These are phyloP conservation scores for Tenthredo notha DNA, from an alignment of 2,888 invertebrate species.

Conservation along the genomic window DNA sequence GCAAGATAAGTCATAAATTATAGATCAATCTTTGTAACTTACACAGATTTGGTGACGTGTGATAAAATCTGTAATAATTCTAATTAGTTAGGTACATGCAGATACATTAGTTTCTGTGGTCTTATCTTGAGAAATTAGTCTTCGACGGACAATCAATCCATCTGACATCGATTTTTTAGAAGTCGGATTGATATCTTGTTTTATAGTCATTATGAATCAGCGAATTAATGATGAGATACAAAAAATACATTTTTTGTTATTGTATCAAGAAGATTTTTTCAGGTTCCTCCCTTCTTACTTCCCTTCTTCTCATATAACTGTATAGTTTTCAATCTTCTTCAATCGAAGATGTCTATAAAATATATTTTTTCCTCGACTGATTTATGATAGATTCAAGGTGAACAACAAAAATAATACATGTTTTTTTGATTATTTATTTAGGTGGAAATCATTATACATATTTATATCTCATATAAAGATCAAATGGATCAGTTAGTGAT, in stretches of 20 bases:
- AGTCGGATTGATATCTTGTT: background rate
- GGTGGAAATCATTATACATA: background rate
- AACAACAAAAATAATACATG: too few relatives aligned
- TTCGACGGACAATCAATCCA: background rate
- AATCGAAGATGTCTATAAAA: background rate
- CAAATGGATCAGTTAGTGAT: background rate
- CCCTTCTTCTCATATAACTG: too few relatives aligned
- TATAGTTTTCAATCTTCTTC: background rate
- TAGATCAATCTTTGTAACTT: background rate
- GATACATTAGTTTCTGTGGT: background rate
- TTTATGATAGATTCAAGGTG: background rate
- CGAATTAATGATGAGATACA: too few relatives aligned
- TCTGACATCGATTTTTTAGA: background rate
- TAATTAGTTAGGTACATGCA: background rate
- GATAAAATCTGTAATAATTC: background rate
- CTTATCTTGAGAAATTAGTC: background rate
- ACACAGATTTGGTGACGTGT: background rate
- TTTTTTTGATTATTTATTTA: slow-evolving; percentile 1
- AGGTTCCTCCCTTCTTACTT: background rate
- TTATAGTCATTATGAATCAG: background rate
- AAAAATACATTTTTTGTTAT: background rate
- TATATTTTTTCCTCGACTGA: background rate
- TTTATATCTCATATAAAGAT: background rate
- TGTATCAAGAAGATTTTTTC: background rate
- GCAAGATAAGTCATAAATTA: background rate